Percentiles rank a stretch among this genome's conserved stretches.
These are phyloP conservation scores for Mohoua ochrocephala DNA, from an alignment of 2,113 vertebrate genomes.

Conservation along the genomic window DNA sequence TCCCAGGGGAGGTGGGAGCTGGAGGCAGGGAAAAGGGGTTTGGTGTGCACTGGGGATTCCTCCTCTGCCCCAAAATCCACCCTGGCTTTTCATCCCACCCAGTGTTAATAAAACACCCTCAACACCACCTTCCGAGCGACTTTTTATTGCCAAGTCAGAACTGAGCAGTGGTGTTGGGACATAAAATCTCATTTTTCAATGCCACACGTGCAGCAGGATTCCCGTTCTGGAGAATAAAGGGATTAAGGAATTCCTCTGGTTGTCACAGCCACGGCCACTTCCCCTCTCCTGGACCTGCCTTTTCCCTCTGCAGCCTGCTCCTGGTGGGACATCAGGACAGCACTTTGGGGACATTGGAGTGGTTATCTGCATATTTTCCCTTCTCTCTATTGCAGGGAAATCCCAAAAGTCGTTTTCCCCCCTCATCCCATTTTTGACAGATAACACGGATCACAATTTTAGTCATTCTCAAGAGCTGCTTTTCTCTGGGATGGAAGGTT, in stretches of 20 bases:
- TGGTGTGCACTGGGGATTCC: not conserved
- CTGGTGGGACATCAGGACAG: not conserved
- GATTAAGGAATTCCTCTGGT: not conserved
- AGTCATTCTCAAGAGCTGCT: not conserved
- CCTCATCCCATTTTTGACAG: not conserved
- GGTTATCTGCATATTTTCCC: not conserved
- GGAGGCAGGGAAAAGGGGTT: not conserved
- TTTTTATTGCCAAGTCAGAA: not conserved
- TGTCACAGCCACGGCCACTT: not conserved
- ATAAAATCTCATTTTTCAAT: not conserved
- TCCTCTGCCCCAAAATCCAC: not conserved
- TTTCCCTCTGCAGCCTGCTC: not conserved
- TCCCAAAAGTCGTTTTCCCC: not conserved
- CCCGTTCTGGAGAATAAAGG: not conserved
- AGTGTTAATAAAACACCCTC: not conserved
- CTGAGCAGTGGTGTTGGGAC: not conserved
- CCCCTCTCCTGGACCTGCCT: not conserved
- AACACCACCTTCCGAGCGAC: not conserved
- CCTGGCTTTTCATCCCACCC: not conserved
- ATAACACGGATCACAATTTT: rapidly evolving
- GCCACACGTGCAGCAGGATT: rapidly evolving
- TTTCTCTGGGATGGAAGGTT: not conserved
- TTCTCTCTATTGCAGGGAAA: not conserved
- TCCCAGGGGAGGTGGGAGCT: not conserved
- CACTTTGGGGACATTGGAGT: no score